These are phyloP conservation scores for Eilema caniola DNA, from an alignment of 2,888 invertebrate genomes.

Conservation along the genomic window DNA sequence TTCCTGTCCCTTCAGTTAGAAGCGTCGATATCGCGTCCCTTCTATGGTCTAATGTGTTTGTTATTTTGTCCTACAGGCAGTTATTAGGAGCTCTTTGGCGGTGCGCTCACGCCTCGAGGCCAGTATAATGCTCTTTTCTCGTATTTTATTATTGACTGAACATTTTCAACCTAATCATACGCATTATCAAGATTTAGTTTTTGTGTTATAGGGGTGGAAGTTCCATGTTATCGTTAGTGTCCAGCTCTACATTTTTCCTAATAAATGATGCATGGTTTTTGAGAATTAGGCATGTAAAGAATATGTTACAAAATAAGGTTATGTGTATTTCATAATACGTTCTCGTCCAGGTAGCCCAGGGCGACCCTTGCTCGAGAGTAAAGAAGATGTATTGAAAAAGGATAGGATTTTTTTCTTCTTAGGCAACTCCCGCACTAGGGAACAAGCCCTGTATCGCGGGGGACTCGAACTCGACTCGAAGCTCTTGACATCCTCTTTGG, in stretches of 20 bases:
- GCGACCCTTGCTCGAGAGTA: too few species aligned
- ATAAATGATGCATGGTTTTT: neutral
- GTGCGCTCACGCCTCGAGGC: slow-evolving; percentile 41
- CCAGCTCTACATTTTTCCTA: neutral
- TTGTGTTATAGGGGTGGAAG: neutral
- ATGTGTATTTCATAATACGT: neutral
- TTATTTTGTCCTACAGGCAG: slow-evolving; percentile 75
- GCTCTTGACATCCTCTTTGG: too few species aligned
- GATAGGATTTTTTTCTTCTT: too few species aligned
- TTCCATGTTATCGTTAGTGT: neutral
- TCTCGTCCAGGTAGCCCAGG: too few species aligned
- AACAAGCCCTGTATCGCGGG: too few species aligned
- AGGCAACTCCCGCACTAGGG: too few species aligned
- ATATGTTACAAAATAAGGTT: neutral
- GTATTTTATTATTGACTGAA: slow-evolving; percentile 36
- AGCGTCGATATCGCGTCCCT: slow-evolving; percentile 40
- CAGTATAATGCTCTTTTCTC: slow-evolving; percentile 33
- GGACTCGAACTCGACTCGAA: too few species aligned
- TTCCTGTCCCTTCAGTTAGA: slow-evolving; percentile 25
- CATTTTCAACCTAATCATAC: slow-evolving; percentile 36
- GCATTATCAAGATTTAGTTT: slow-evolving; percentile 23
- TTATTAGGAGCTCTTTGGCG: slow-evolving; percentile 70
- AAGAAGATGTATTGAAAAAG: too few species aligned
- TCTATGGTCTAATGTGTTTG: slow-evolving; percentile 69
- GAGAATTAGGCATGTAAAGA: too few species aligned